A percentile compares a stretch with the other conserved stretches of the same genome.
Evolutionary conservation across 2,797 vertebrate genomes (phyloP).

Genomic region (Sciurus carolinensis): DNA sequence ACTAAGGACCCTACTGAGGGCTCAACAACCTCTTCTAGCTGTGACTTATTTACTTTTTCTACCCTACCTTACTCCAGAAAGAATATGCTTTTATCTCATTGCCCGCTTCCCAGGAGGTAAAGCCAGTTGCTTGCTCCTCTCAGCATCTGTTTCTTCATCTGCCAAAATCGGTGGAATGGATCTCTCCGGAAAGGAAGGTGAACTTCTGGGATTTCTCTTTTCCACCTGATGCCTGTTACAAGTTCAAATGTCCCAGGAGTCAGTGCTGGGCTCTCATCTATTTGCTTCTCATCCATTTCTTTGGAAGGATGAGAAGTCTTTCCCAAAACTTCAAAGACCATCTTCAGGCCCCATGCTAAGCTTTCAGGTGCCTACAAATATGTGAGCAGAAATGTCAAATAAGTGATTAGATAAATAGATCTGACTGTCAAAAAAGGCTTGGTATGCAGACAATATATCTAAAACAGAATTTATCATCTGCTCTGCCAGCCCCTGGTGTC

Average conservation of each 20-base stretch:
- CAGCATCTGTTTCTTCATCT: constrained; percentile 9
- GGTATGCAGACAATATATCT: not conserved
- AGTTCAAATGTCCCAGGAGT: not conserved
- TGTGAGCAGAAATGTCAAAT: not conserved
- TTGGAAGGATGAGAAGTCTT: not conserved
- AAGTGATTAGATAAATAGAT: not conserved
- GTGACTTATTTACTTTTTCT: not conserved
- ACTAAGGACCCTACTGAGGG: not conserved
- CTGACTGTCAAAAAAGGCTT: constrained; percentile 30
- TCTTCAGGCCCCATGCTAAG: not conserved
- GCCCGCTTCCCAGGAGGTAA: not conserved
- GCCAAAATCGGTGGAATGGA: not conserved
- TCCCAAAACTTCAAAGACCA: not conserved
- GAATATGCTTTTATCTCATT: not conserved
- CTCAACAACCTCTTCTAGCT: not conserved
- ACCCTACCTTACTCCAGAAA: not conserved
- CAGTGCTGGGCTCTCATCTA: not conserved
- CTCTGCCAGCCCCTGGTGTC: not conserved
- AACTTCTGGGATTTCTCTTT: constrained; percentile 13
- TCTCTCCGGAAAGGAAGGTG: not conserved
- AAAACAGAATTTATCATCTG: constrained; percentile 2
- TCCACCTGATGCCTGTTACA: not conserved
- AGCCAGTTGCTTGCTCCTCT: not conserved
- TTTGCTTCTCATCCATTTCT: not conserved
- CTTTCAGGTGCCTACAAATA: not conserved